These are phyloP conservation scores for Mythimna vitellina DNA, from an alignment of 2,888 invertebrate genomes.

Conservation along the genomic window DNA sequence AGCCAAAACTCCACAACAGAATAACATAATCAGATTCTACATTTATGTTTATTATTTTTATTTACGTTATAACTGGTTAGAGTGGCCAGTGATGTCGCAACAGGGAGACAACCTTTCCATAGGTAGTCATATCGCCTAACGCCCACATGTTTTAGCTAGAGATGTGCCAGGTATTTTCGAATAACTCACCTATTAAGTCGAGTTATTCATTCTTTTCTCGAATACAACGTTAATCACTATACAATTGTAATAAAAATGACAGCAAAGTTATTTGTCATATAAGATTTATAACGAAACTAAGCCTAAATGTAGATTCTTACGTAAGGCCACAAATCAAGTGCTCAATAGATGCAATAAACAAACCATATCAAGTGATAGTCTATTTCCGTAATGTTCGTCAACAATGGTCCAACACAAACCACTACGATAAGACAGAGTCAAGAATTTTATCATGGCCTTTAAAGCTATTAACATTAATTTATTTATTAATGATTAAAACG, in stretches of 20 bases:
- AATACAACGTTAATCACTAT: not conserved
- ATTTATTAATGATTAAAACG: conserved; percentile 40
- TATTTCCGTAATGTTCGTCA: conserved; percentile 61
- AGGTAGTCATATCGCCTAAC: conserved; percentile 75
- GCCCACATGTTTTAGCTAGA: conserved; percentile 77
- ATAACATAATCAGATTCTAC: conserved; percentile 62
- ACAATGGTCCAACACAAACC: conserved; percentile 45
- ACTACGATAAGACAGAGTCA: conserved; percentile 52
- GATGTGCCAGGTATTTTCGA: conserved; percentile 59
- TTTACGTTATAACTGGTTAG: conserved; percentile 60
- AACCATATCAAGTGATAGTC: conserved; percentile 41
- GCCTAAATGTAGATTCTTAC: conserved; percentile 17
- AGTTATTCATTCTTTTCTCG: conserved; percentile 18
- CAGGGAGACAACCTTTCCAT: conserved; percentile 78
- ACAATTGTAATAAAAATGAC: not conserved
- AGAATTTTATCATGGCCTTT: conserved; percentile 58
- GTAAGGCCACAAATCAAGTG: conserved; percentile 50
- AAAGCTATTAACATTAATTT: conserved; percentile 54
- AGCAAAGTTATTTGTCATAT: not conserved
- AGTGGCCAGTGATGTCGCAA: conserved; percentile 77
- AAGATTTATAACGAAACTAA: conserved; percentile 4
- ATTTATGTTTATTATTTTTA: conserved; percentile 65
- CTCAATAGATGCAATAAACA: conserved; percentile 54
- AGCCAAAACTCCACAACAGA: conserved; percentile 38
- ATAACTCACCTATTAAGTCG: not conserved